Percentiles rank a stretch among this genome's conserved stretches.
Evolutionary conservation across 1,140 invertebrate species (phyloP).

Genomic region (Mactra quadrangularis): DNA sequence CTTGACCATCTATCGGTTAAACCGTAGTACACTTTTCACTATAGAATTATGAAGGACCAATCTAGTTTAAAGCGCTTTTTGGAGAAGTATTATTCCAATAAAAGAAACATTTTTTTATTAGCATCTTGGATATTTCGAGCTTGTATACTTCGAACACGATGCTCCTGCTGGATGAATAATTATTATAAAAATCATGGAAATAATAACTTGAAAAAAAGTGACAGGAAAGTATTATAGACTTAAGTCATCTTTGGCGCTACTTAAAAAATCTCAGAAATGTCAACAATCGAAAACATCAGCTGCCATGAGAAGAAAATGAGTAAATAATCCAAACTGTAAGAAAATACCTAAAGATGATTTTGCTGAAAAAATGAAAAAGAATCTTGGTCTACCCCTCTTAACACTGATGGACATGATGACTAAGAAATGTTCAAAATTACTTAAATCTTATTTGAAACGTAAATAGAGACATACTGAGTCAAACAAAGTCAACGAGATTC

Average conservation of each 20-base stretch:
- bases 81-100: too few relatives aligned
- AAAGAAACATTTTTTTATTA: too few relatives aligned
- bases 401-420: slow-evolving; percentile 41
- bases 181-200: slow-evolving; percentile 12
- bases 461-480: too few relatives aligned
- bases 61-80: too few relatives aligned
- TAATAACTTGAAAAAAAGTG: slow-evolving; percentile 26
- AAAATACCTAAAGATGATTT: slow-evolving; percentile 42
- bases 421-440: slow-evolving; percentile 27
- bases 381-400: slow-evolving; percentile 53
- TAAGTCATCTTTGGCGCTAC: slow-evolving; percentile 33
- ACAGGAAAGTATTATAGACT: slow-evolving; percentile 18
- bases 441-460: slow-evolving; percentile 7
- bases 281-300: slow-evolving; percentile 27
- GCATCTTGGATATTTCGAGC: too few relatives aligned
- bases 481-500: too few relatives aligned
- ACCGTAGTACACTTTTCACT: too few relatives aligned
- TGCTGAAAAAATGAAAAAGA: slow-evolving; percentile 54
- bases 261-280: slow-evolving; percentile 39
- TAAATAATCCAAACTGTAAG: slow-evolving; percentile 30
- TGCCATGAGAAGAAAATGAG: slow-evolving; percentile 22
- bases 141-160: too few relatives aligned
- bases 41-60: too few relatives aligned
- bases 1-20: too few relatives aligned
- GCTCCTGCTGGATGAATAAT: too few relatives aligned